A percentile compares a stretch with the other conserved stretches of the same genome.
Evolutionary conservation across 2,113 vertebrate genomes (phyloP).

Genomic region (Eulemur macaco): DNA sequence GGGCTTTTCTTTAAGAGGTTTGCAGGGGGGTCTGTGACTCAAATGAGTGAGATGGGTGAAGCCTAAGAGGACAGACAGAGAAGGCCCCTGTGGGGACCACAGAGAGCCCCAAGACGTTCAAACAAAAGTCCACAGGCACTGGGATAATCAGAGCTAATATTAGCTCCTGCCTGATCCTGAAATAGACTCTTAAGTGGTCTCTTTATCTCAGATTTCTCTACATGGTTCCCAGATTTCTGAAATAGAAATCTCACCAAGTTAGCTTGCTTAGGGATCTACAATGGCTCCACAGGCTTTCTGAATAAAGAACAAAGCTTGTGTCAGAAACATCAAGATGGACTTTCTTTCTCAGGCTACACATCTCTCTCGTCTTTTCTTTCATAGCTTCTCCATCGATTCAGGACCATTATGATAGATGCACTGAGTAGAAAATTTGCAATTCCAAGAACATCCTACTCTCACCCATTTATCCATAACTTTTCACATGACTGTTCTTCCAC

Average conservation of each 20-base stretch:
- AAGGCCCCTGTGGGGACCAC: neutral
- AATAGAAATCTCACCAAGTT: conserved; percentile 17
- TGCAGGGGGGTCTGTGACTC: neutral
- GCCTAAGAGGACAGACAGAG: neutral
- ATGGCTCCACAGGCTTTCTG: neutral
- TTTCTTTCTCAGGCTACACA: neutral
- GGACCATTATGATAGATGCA: neutral
- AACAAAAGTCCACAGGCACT: neutral
- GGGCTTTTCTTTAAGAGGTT: neutral
- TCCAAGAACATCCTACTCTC: neutral
- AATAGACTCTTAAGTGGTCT: neutral
- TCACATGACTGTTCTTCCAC: neutral
- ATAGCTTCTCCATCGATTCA: neutral
- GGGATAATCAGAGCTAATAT: neutral
- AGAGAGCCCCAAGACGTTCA: neutral
- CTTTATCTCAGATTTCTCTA: neutral
- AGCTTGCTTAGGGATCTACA: neutral
- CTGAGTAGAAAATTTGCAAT: neutral
- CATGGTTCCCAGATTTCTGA: neutral
- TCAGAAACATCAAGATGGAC: neutral
- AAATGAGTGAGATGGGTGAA: accelerated
- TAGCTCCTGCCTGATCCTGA: neutral
- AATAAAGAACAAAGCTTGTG: neutral
- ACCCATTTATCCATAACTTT: neutral
- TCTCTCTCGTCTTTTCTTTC: neutral